Evolutionary conservation across 2,888 invertebrate genomes (phyloP).

Genomic region (Andricus quercusramuli): DNA sequence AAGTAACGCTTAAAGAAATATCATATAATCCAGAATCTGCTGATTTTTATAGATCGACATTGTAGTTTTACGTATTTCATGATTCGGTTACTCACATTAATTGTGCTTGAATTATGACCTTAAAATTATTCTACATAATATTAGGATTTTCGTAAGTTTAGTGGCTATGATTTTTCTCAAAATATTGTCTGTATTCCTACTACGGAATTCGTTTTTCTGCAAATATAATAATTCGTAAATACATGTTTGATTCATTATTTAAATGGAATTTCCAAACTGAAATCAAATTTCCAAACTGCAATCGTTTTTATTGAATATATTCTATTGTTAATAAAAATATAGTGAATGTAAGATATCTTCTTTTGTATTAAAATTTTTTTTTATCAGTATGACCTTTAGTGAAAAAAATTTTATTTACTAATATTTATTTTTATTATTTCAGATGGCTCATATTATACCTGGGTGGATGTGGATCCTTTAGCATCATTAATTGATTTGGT

Average conservation of each 20-base stretch:
- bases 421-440: slow-evolving; percentile 15
- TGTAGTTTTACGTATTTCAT: neutral
- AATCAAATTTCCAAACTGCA: neutral
- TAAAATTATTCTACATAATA: neutral
- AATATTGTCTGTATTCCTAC: neutral
- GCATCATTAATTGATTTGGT: slow-evolving; percentile 16
- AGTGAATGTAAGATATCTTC: neutral
- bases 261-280: neutral
- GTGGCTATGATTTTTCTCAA: neutral
- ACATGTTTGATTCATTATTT: neutral
- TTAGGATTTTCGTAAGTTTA: neutral
- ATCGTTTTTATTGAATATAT: neutral
- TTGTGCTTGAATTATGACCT: neutral
- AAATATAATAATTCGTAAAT: neutral
- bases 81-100: neutral
- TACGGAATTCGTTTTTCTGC: neutral
- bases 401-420: neutral
- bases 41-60: neutral
- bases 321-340: neutral
- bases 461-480: neutral
- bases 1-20: too few relatives aligned
- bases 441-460: neutral
- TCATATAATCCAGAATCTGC: neutral
- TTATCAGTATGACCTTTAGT: neutral
- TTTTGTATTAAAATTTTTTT: neutral